phyloP scores from a whole-genome alignment of 1,140 invertebrate species.

The Sycobia sp. region DNA sequence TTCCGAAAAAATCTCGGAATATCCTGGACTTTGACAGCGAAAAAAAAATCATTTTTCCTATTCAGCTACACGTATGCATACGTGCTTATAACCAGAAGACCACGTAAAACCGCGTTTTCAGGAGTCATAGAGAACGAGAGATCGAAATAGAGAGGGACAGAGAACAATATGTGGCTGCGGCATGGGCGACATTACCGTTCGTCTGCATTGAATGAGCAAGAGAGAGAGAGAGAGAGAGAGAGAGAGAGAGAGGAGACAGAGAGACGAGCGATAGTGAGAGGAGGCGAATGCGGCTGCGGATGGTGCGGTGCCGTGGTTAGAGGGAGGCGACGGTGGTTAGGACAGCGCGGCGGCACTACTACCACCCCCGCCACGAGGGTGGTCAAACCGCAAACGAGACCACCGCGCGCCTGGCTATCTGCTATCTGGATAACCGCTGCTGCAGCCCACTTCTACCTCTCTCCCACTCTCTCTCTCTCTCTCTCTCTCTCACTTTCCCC shows the following conservation, averaged over 20 bases:
- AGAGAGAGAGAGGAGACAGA: not conserved
- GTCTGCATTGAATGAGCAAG: not conserved
- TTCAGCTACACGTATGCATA: no score
- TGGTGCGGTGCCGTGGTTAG: conserved; percentile 35
- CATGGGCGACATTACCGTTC: conserved; percentile 50
- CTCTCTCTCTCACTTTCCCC: conserved; percentile 1
- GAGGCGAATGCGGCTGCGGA: conserved; percentile 6
- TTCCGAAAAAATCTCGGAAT: no score
- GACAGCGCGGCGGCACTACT: no score
- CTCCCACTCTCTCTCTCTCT: conserved; percentile 4
- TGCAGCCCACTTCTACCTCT: conserved; percentile 43
- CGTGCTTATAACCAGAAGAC: no score
- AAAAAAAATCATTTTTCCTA: no score
- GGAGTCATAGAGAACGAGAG: no score
- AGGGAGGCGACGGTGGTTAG: conserved; percentile 47
- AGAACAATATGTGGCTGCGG: conserved; percentile 30
- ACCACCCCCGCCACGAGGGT: conserved; percentile 56
- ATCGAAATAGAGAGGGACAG: no score
- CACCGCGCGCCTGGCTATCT: conserved; percentile 56
- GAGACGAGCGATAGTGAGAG: not conserved
- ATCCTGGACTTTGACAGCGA: no score
- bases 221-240: not conserved
- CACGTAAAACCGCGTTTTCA: no score
- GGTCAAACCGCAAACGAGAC: conserved; percentile 59
- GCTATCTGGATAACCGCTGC: conserved; percentile 61